Conservation (phyloP, 1,140 invertebrate species). For the Sitobion miscanthi region DNA sequence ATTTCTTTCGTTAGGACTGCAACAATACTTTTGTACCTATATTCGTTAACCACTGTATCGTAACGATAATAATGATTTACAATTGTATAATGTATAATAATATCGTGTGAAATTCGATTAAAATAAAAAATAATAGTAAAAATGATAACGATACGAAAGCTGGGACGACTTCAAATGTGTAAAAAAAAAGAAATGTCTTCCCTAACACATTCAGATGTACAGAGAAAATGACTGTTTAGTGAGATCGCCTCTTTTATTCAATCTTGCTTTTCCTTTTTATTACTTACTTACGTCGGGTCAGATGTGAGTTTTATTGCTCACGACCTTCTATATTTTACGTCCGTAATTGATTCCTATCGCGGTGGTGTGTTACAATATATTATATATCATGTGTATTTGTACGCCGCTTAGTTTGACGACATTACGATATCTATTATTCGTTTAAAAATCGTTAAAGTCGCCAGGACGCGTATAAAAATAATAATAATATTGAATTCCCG, state of each 20-base stretch:
- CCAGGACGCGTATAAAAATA: too few species aligned
- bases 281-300: not conserved
- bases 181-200: too few species aligned
- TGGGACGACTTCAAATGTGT: not conserved
- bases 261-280: not conserved
- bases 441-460: too few species aligned
- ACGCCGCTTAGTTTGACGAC: not conserved
- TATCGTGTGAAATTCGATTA: too few species aligned
- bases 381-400: not conserved
- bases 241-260: not conserved
- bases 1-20: too few species aligned
- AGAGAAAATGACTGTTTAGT: not conserved
- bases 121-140: too few species aligned
- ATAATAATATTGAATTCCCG: too few species aligned
- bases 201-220: not conserved
- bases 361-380: not conserved
- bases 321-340: not conserved
- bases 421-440: not conserved
- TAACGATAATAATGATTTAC: too few species aligned
- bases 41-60: too few species aligned
- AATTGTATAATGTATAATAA: too few species aligned
- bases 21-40: too few species aligned
- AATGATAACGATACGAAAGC: not conserved
- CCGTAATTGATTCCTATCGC: not conserved
- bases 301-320: not conserved